Evolutionary conservation across 2,888 invertebrate genomes (phyloP).

Genomic region (Apodemia duryi): DNA sequence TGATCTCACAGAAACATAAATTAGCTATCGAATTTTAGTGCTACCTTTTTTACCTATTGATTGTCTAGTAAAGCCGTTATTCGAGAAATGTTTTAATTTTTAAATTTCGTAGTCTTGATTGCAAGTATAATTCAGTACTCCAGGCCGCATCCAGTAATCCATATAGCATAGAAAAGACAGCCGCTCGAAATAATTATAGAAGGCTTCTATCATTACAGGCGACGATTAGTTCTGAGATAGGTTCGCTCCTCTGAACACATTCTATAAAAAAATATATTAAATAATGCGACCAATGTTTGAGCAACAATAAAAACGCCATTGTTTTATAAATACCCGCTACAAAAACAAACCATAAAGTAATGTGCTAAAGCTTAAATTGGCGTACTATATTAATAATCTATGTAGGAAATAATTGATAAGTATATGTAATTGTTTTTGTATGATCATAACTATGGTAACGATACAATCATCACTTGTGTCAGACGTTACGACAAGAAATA

Average conservation of each 20-base stretch:
- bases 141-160: conserved; percentile 38
- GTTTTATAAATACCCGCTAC: conserved; percentile 14
- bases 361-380: neutral
- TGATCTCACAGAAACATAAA: no score
- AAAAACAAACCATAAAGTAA: conserved; percentile 19
- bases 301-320: conserved; percentile 29
- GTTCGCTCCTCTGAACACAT: conserved; percentile 63
- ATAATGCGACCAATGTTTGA: conserved; percentile 51
- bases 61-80: no score
- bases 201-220: conserved; percentile 66
- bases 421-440: neutral
- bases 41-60: no score
- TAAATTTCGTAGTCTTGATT: no score
- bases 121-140: neutral
- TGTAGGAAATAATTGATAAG: conserved; percentile 13
- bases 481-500: no score
- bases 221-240: conserved; percentile 73
- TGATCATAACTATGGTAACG: neutral
- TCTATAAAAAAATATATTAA: conserved; percentile 74
- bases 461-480: no score
- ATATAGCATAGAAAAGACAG: conserved; percentile 32
- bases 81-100: no score
- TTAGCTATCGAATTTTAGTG: no score
- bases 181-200: conserved; percentile 72
- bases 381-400: neutral